Percentiles rank a stretch among this genome's conserved stretches.
Conservation (phyloP, 1,140 invertebrate genomes). For the Amphibalanus amphitrite region DNA sequence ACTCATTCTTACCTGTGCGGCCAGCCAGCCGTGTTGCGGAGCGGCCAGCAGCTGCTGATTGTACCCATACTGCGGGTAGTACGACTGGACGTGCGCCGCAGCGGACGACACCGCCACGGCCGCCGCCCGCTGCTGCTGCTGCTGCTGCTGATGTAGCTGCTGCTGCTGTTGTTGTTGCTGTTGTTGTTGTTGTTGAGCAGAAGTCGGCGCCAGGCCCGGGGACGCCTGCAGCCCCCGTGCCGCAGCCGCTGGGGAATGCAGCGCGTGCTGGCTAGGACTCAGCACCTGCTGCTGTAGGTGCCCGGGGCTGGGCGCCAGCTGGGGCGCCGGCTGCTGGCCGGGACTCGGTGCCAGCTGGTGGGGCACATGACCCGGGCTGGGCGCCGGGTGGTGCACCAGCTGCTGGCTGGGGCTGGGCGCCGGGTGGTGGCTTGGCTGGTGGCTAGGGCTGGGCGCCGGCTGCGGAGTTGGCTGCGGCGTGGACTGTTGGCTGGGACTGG, state of each 20-base stretch:
- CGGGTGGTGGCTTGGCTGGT: neutral
- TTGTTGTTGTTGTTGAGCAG: too few relatives aligned
- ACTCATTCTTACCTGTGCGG: slow-evolving; percentile 5
- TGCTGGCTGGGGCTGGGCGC: neutral
- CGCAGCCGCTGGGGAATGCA: neutral
- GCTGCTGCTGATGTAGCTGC: too few relatives aligned
- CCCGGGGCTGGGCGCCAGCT: neutral
- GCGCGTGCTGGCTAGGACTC: neutral
- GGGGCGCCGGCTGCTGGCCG: neutral
- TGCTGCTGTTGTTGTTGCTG: too few relatives aligned
- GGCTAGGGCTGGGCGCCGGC: neutral
- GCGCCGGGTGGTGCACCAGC: too few relatives aligned
- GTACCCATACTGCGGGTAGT: neutral
- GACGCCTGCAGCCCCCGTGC: neutral
- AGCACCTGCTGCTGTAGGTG: neutral
- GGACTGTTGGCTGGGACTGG: too few relatives aligned
- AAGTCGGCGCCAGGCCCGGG: too few relatives aligned
- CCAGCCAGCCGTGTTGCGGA: slow-evolving; percentile 25
- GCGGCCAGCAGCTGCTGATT: neutral
- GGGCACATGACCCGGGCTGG: too few relatives aligned
- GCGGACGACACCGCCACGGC: slow-evolving; percentile 37
- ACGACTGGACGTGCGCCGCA: slow-evolving; percentile 23
- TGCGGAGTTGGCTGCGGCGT: too few relatives aligned
- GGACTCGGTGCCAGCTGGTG: neutral
- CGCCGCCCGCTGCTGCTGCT: slow-evolving; percentile 18